A percentile compares a stretch with the other conserved stretches of the same genome.
phyloP scores from a whole-genome alignment of 2,113 vertebrate species.

The Microtus richardsoni region DNA sequence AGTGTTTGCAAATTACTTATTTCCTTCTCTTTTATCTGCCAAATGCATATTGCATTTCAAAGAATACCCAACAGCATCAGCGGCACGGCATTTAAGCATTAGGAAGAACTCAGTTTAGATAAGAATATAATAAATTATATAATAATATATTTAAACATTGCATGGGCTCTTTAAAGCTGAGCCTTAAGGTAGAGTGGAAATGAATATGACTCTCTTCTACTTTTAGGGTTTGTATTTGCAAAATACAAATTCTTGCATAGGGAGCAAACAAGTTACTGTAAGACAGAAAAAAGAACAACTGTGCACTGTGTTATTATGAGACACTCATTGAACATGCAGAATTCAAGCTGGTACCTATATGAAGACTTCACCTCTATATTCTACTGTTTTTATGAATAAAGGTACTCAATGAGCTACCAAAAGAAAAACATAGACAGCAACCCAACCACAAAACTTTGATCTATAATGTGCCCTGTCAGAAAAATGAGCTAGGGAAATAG shows the following conservation, averaged over 20 bases:
- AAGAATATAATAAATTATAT: slow-evolving; percentile 20
- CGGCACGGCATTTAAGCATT: neutral
- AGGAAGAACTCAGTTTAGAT: neutral
- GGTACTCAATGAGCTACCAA: no score
- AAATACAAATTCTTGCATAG: neutral
- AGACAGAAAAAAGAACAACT: neutral
- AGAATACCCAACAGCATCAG: neutral
- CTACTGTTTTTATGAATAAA: no score
- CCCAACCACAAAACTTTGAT: no score
- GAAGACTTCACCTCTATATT: no score
- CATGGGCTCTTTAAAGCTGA: neutral
- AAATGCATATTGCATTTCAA: slow-evolving; percentile 30
- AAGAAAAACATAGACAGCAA: no score
- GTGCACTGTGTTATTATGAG: neutral
- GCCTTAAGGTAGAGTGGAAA: neutral
- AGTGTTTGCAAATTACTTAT: neutral
- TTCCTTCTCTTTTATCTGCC: slow-evolving; percentile 36
- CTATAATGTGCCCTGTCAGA: no score
- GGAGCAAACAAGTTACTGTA: neutral
- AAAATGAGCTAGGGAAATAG: no score
- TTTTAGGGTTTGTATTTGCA: neutral
- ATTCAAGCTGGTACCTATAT: no score
- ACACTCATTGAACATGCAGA: no score
- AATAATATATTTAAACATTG: neutral
- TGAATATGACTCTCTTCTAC: neutral